A percentile compares a stretch with the other conserved stretches of the same genome.
These are phyloP conservation scores for Chiloscyllium plagiosum DNA, from an alignment of 2,113 vertebrate genomes.

Conservation along the genomic window DNA sequence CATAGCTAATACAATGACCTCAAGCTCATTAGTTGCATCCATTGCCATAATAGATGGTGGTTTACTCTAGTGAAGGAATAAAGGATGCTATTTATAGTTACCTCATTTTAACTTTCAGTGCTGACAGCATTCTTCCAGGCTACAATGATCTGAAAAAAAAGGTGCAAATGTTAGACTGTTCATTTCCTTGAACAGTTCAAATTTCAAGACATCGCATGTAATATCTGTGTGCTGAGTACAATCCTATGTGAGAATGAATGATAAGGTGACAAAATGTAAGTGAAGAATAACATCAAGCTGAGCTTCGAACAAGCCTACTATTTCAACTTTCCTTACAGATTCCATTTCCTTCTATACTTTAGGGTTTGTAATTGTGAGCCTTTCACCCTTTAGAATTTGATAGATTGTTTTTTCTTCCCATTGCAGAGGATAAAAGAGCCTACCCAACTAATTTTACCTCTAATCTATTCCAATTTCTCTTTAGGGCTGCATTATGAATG, in stretches of 20 bases:
- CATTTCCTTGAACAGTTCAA: neutral
- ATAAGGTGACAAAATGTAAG: slow-evolving; percentile 5
- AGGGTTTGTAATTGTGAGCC: neutral
- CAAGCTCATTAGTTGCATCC: neutral
- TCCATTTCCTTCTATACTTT: neutral
- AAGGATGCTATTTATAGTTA: neutral
- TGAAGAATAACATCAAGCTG: neutral
- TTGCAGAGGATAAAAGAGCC: neutral
- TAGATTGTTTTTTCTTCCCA: neutral
- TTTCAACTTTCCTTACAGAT: neutral
- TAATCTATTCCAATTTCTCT: neutral
- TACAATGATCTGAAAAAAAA: neutral
- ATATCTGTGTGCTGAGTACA: neutral
- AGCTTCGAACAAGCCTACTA: neutral
- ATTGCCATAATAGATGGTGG: neutral
- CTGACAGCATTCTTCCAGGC: neutral
- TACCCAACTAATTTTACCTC: neutral
- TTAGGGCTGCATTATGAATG: neutral
- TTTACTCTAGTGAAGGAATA: neutral
- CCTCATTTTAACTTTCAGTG: neutral
- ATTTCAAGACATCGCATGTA: neutral
- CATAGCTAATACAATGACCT: neutral
- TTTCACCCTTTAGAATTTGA: neutral
- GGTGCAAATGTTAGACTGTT: neutral
- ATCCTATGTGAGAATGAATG: neutral